Evolutionary conservation across 2,888 invertebrate genomes (phyloP).

Genomic region (Ornithoptera priamus): DNA sequence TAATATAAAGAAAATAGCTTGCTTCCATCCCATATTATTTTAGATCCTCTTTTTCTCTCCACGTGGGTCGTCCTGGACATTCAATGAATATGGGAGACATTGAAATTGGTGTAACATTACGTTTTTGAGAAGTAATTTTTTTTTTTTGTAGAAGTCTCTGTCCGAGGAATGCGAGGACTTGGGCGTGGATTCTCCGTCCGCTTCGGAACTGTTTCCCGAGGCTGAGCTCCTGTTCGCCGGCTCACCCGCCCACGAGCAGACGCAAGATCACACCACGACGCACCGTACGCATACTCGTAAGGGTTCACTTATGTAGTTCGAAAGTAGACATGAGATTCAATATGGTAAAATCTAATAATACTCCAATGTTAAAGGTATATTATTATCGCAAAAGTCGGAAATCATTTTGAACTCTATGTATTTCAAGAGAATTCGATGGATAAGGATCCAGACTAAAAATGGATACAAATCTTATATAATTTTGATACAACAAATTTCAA

Average conservation of each 20-base stretch:
- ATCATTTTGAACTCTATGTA: no score
- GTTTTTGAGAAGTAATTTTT: not conserved
- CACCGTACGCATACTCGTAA: conserved; percentile 62
- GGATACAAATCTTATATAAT: no score
- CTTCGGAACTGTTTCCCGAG: conserved; percentile 88
- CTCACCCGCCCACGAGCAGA: conserved; percentile 85
- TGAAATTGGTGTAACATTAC: not conserved
- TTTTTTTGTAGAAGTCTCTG: conserved; percentile 82
- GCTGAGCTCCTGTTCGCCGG: conserved; percentile 86
- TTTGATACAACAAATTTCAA: no score
- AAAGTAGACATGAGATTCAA: not conserved
- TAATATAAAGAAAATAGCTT: no score
- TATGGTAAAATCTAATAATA: no score
- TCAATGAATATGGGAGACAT: not conserved
- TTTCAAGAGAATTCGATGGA: no score
- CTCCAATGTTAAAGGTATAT: no score
- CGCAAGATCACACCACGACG: conserved; percentile 44
- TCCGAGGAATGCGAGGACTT: conserved; percentile 90
- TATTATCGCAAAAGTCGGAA: no score
- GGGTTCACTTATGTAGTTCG: conserved; percentile 29
- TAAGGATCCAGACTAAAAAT: no score
- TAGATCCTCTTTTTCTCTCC: no score
- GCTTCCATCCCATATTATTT: no score
- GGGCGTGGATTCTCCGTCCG: conserved; percentile 89
- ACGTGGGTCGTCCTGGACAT: no score